Base-by-base conservation (phyloP, 2,797 vertebrate genomes). In the Ciconia nigra region DNA sequence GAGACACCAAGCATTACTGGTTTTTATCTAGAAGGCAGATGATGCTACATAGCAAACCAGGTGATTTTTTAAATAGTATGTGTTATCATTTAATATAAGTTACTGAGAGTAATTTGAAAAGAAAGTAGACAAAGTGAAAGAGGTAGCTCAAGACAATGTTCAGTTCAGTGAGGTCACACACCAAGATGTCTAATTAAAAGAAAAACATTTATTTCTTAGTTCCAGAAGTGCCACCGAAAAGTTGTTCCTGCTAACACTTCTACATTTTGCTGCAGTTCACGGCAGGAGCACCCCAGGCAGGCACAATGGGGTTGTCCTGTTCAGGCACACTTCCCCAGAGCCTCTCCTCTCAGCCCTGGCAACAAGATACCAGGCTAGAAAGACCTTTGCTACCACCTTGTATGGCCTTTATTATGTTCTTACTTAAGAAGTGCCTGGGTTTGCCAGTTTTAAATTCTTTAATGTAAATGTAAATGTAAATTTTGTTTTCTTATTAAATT, bases 11-110 rank as follows among this genome's bases (percentile, higher is more conserved):
- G 54, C 54, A 37, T 94, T 94, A 91, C 58, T 90, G 58, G 7
- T 11, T 96, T 93, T 84, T 88, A 88, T 80, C 90, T 86, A 90
- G 93, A 89, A 96, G 86, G 88, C 54, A 88, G 80, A 78, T 65
- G 65, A 92, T 55, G 69, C 52, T 89, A 28, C 69, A 35, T 63
- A 91, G 74, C 72, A 92, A 93, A 83, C 47, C 63, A 83, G 49
- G 54, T 26, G 8, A 77, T 49, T 29, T 82, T 96, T 57, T 46
- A 89, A 93, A 89, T 46, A 1, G 0, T 69, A 29, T 25, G 29
- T 87, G 83, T 89, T 87, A 81, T 87, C 69, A 66, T 83, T 91
- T 90, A 89, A 91, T 77, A n/a, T 51, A 83, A 59, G 54, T 69
- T 81, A 39, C 62, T 16, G 41, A 77, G 67, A 59, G 10, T 73